Evolutionary conservation across 1,140 invertebrate genomes (phyloP).

Genomic region (Drosophila azteca): DNA sequence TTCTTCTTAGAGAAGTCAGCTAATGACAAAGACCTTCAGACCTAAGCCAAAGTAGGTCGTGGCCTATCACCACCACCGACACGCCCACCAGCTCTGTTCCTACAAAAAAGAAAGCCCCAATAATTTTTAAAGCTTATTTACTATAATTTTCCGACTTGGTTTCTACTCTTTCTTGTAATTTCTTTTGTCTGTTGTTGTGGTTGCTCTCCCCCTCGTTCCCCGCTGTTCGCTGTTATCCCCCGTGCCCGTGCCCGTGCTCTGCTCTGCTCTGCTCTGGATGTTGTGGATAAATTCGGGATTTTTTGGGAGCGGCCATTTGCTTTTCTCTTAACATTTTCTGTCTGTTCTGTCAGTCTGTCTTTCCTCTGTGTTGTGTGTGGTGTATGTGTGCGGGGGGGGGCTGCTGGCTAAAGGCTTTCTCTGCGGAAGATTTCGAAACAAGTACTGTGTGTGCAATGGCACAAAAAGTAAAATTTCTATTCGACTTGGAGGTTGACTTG

Average conservation of each 20-base stretch:
- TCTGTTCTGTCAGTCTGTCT: neutral
- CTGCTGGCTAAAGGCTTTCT: no score
- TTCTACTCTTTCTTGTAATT: constrained; percentile 23
- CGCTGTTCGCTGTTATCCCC: no score
- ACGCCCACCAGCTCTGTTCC: no score
- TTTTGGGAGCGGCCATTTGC: constrained; percentile 63
- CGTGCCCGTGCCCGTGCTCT: neutral
- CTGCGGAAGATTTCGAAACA: no score
- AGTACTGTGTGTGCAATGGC: no score
- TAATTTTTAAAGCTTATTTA: neutral
- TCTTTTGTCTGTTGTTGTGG: constrained; percentile 61
- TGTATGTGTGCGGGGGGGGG: constrained; percentile 16
- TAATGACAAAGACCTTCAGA: constrained; percentile 47
- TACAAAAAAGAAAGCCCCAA: no score
- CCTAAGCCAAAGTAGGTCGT: constrained; percentile 37
- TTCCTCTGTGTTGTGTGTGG: constrained; percentile 31
- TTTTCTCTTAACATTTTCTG: constrained; percentile 49
- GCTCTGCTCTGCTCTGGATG: constrained; percentile 30
- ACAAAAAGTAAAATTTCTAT: no score
- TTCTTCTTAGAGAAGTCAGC: constrained; percentile 1
- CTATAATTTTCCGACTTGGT: neutral
- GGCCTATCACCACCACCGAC: no score
- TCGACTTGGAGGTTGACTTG: no score
- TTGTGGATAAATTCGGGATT: constrained; percentile 60
- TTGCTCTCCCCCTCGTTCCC: constrained; percentile 16